A percentile compares a stretch with the other conserved stretches of the same genome.
phyloP scores from a whole-genome alignment of 2,113 vertebrate species.

The Pseudolaguvia tuberculata region DNA sequence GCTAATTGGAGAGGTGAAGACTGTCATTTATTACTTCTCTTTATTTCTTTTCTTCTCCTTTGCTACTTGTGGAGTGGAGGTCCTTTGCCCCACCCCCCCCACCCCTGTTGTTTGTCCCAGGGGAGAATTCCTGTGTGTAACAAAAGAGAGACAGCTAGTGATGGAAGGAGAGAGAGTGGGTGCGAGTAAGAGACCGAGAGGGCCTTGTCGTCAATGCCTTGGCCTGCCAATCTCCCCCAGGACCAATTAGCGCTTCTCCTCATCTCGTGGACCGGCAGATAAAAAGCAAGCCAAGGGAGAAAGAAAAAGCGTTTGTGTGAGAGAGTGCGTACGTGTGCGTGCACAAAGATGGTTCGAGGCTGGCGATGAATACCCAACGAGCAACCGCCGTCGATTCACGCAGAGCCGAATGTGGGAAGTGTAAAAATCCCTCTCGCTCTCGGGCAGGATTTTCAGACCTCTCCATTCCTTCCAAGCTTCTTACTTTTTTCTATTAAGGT shows the following conservation, averaged over 20 bases:
- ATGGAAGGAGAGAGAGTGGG: conserved; percentile 33
- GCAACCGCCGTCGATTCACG: conserved; percentile 67
- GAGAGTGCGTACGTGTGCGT: conserved; percentile 37
- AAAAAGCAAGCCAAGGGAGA: conserved; percentile 74
- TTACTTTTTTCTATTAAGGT: conserved; percentile 63
- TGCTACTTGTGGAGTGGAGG: conserved; percentile 69
- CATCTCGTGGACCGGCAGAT: conserved; percentile 88
- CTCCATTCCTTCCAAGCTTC: conserved; percentile 54
- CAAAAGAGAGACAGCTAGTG: conserved; percentile 64
- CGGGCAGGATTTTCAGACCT: conserved; percentile 76
- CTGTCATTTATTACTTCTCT: conserved; percentile 41
- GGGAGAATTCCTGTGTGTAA: conserved; percentile 81
- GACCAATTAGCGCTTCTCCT: conserved; percentile 92
- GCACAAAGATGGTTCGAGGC: conserved; percentile 54
- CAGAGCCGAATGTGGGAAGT: conserved; percentile 76
- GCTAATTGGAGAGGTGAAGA: conserved; percentile 52
- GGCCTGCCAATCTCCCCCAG: conserved; percentile 83
- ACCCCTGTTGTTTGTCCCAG: conserved; percentile 78
- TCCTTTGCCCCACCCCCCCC: conserved; percentile 62
- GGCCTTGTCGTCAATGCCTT: conserved; percentile 77
- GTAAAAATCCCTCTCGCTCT: conserved; percentile 76
- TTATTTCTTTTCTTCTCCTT: conserved; percentile 40
- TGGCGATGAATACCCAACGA: conserved; percentile 75
- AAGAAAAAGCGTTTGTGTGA: conserved; percentile 25
- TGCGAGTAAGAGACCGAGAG: conserved; percentile 49